Evolutionary conservation across 2,888 invertebrate species (phyloP).

Genomic region (Alitta virens): DNA sequence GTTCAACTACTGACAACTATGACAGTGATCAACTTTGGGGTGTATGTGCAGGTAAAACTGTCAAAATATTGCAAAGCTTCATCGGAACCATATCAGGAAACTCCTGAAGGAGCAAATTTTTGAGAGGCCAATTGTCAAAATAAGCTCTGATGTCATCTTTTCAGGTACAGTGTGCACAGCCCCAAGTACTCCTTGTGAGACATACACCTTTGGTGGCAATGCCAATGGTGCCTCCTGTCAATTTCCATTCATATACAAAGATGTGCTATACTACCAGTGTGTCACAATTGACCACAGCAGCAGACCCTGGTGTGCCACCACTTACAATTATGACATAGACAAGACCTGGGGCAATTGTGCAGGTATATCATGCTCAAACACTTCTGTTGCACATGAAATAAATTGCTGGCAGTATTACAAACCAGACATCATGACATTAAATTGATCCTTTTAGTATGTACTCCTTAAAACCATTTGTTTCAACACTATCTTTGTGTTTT

Average conservation of each 20-base stretch:
- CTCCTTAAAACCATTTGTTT: no score
- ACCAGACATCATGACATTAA: no score
- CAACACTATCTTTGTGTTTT: no score
- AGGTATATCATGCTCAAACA: neutral
- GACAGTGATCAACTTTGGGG: conserved; percentile 8
- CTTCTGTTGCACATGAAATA: no score
- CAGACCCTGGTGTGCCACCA: neutral
- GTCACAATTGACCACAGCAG: neutral
- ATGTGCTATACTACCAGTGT: no score
- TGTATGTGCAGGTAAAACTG: neutral
- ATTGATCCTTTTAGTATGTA: no score
- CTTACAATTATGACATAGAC: neutral
- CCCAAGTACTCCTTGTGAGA: neutral
- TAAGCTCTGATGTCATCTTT: no score
- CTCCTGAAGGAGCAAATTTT: no score
- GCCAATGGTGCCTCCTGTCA: neutral
- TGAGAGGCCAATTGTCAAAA: no score
- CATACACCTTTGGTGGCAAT: neutral
- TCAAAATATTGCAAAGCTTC: no score
- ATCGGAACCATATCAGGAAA: no score
- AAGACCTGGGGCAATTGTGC: neutral
- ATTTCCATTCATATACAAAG: neutral
- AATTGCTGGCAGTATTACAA: no score
- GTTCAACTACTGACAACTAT: conserved; percentile 9
- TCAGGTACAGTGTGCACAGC: neutral